Conservation (phyloP, 2,113 vertebrate species). For the Lampris incognitus region DNA sequence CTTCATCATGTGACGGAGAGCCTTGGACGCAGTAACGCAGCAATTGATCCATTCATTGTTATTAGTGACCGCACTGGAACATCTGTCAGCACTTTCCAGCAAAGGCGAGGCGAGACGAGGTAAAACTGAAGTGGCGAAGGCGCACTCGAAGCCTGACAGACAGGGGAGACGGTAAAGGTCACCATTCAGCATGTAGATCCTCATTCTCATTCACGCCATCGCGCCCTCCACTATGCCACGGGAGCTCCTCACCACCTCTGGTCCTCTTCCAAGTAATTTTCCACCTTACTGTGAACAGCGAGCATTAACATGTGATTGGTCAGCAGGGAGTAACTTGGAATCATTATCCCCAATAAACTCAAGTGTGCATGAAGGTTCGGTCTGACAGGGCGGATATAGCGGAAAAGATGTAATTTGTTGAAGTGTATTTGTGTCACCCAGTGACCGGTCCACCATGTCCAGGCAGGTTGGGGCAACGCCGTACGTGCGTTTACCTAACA, state of each 20-base stretch:
- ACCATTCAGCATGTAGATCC: conserved; percentile 25
- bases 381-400: conserved; percentile 54
- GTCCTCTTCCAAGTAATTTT: conserved; percentile 45
- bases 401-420: conserved; percentile 34
- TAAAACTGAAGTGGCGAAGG: background rate
- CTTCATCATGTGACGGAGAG: too few relatives aligned
- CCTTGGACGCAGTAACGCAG: background rate
- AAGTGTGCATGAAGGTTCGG: conserved; percentile 53
- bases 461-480: conserved; percentile 38
- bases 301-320: conserved; percentile 65
- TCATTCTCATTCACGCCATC: conserved; percentile 30
- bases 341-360: conserved; percentile 73
- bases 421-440: conserved; percentile 33
- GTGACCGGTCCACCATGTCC: conserved; percentile 10
- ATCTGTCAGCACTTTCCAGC: background rate
- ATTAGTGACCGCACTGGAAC: background rate
- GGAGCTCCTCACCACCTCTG: conserved; percentile 3
- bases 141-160: conserved; percentile 24
- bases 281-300: conserved; percentile 40
- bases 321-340: conserved; percentile 60
- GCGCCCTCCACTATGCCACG: conserved; percentile 20
- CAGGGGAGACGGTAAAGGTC: conserved; percentile 11
- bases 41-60: background rate
- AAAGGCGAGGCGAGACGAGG: background rate
- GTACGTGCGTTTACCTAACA: conserved; percentile 44